Percentiles rank a stretch among this genome's conserved stretches.
phyloP scores from a whole-genome alignment of 2,113 vertebrate species.

The Lophochroa leadbeateri region DNA sequence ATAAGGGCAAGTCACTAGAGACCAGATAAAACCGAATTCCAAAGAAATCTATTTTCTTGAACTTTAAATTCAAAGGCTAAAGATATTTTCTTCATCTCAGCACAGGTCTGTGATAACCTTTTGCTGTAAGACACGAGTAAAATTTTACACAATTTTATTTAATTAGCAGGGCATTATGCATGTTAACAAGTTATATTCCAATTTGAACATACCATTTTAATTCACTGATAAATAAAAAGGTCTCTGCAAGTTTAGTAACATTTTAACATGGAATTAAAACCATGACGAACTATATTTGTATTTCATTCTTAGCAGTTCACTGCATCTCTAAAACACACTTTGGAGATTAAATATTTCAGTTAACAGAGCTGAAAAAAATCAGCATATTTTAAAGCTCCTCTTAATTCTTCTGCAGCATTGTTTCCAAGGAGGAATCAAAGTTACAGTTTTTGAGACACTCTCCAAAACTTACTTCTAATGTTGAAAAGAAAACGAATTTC shows the following conservation, averaged over 20 bases:
- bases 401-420: background rate
- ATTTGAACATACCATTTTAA: slow-evolving; percentile 8
- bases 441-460: background rate
- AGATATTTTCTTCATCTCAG: background rate
- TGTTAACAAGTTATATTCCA: background rate
- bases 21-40: slow-evolving; percentile 1
- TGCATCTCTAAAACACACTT: background rate
- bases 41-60: background rate
- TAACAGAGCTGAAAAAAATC: background rate
- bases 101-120: background rate
- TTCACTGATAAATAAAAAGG: background rate
- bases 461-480: background rate
- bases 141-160: background rate
- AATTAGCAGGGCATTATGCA: background rate
- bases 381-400: background rate
- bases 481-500: background rate
- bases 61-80: slow-evolving; percentile 25
- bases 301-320: background rate
- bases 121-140: background rate
- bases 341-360: background rate
- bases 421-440: background rate
- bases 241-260: background rate
- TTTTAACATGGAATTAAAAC: background rate
- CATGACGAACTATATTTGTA: background rate
- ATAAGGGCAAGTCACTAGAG: slow-evolving; percentile 24